Base-by-base conservation (phyloP, 2,888 invertebrate genomes). In the Punctoribates punctum region DNA sequence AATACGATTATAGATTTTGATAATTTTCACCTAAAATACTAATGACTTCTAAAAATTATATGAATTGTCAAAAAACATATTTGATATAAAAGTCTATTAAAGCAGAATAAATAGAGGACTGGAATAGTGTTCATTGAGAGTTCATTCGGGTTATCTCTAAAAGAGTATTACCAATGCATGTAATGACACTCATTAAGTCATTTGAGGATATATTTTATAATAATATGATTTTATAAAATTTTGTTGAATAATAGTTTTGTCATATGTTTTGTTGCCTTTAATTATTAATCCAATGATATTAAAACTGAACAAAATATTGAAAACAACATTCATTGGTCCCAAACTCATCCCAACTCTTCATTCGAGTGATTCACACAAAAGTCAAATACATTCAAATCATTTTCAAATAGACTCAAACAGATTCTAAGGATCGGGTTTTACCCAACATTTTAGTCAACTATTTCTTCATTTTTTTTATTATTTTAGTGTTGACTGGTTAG, bases 121-220 rank as follows among this genome's bases (percentile, higher is more conserved):
- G 23, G 8, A 60, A 20, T 11, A 20, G 25, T 20, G 25, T 11
- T 20, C 11, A 62, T 27, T 62, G 15, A 15, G 23, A 8, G 11
- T n/a, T 34, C 20, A 23, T 29, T 17, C 15, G 27, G 29, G n/a
- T 62, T 62, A 62, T 62, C 62, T 17, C 15, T 62, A 27, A 62
- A 62, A 62, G 1, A 20, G n/a, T 20, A n/a, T 6, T 62, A 62
- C 62, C 8, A 62, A 62, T 25, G 5, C 34, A 23, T n/a, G n/a
- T 62, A 62, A 62, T 62, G 27, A 62, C 29, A 29, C 15, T 62
- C 62, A 62, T 62, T 62, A 62, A 27, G 27, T 11, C 17, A 11
- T 62, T 62, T 62, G 34, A 34, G 11, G 60, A 60, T 27, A 62
- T 62, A 62, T 62, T 62, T 62, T 62, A 54, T 54, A 29, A 27